Evolutionary conservation across 2,797 vertebrate species (phyloP), one percentile per base, ranked within the genome.

Genomic region (Discoglossus pictus): DNA sequence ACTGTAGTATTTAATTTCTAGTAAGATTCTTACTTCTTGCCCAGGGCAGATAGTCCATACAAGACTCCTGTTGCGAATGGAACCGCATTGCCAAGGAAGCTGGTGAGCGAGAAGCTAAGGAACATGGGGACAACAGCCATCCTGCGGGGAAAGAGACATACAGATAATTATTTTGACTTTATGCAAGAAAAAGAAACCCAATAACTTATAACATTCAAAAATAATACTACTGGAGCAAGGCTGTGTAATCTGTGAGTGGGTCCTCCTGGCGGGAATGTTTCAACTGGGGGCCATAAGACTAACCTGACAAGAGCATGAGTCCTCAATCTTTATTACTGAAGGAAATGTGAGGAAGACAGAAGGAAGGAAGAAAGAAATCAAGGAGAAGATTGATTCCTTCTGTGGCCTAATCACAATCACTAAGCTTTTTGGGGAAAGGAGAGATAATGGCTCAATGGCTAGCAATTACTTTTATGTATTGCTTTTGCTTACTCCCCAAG

Each of bases 61-160:
- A 99, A 91, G 64, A 98, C 94, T 0, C 97, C 97, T 0, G 97
- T 93, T 24, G 93, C 92, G 10, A 99, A 99, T 27, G 97, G 93
- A 1, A 98, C 87, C 72, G 90, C 93, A 0, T 99, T 99, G 10
- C 97, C 97, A 44, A 98, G 89, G 73, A 99, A 79, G 0, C 97
- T 98, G 40, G 95, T 98, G 44, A 99, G 67, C 3, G 92, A 91
- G 78, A 97, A 90, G 65, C 87, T 96, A 78, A 99, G 82, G 65
- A 93, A 11, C 1, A 98, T 39, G 0, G 97, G 97, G 52, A 96
- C 84, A 2, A 93, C 46, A 0, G 97, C 95, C 97, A 98, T 94
- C 80, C 97, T 99, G 82, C 2, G 53, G 54, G 1, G 4, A 24
- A 15, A 34, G 1, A 75, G 13, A 56, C 16, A 13, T 27, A 47